Evolutionary conservation across 2,888 invertebrate genomes (phyloP), one percentile per base, ranked within the genome.

Genomic region (Phymatocera aterrima): DNA sequence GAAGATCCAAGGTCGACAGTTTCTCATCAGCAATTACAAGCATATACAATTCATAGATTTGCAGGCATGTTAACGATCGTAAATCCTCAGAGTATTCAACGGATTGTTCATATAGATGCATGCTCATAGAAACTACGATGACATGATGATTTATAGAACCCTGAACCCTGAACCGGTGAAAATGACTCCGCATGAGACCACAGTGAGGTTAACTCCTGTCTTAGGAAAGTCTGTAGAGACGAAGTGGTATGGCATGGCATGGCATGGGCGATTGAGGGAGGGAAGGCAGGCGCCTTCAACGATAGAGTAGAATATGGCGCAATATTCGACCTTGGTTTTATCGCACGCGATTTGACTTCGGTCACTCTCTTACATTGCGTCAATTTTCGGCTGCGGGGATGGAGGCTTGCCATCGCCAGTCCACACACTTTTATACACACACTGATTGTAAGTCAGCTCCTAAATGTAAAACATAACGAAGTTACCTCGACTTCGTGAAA

Each of bases 341-440:
- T 87, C 87, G 86, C 89, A 88, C 89, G 89, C 89, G 88, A 89
- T 82, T 84, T 80, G 81, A 82, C 83, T 82, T 82, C 83, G 85
- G 85, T 86, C 88, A 85, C 80, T 84, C 79, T 54, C 48, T 24
- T 80, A 80, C 68, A 74, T 81, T 83, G 80, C 75, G 84, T 84
- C 84, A 82, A 85, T 86, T 87, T 87, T 85, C 79, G 81, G 78
- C 79, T 78, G 54, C 40, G 28, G n/a, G n/a, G n/a, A n/a, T n/a
- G n/a, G n/a, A 40, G 57, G 12, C 34, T 72, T 34, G 34, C n/a
- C 48, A 43, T 51, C 51, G 43, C 43, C 43, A 24, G 18, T 28
- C 60, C 37, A 46, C 68, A 68, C 46, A 68, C 46, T 68, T 46
- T 68, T 68, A 68, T 46, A 68, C 68, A 24, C 46, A 43, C 28